A percentile compares a stretch with the other conserved stretches of the same genome.
phyloP scores from a whole-genome alignment of 2,113 vertebrate species.

The Cyanoliseus patagonus region DNA sequence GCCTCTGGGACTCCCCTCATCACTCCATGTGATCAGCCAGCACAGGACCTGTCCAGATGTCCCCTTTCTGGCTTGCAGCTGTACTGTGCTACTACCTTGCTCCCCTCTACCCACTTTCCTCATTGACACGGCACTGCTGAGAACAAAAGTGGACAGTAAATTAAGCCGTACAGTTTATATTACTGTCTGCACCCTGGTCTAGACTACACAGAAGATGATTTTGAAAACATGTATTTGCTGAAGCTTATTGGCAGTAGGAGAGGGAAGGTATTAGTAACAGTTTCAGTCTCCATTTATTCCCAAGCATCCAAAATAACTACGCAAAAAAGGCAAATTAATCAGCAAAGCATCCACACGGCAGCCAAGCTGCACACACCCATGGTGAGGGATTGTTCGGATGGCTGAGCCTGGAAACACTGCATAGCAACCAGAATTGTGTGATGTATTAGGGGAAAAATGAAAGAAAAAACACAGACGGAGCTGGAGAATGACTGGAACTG shows the following conservation, averaged over 20 bases:
- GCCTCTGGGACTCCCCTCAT: neutral
- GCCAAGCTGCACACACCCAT: conserved; percentile 6
- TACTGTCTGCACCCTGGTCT: neutral
- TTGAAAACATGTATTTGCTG: neutral
- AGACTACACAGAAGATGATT: neutral
- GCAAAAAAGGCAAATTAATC: neutral
- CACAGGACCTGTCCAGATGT: neutral
- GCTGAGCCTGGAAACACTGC: conserved; percentile 32
- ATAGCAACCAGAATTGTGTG: conserved; percentile 42
- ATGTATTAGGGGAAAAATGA: neutral
- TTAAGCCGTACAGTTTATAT: neutral
- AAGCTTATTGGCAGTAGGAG: neutral
- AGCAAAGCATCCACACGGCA: neutral
- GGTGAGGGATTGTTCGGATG: neutral
- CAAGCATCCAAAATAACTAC: neutral
- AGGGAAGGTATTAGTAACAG: neutral
- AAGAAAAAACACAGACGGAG: neutral
- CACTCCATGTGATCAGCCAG: neutral
- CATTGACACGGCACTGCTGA: neutral
- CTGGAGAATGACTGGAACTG: neutral
- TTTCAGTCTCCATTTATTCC: conserved; percentile 15
- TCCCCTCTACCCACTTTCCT: neutral
- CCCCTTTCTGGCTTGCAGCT: neutral
- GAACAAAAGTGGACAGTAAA: neutral
- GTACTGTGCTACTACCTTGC: neutral